phyloP scores from a whole-genome alignment of 2,888 invertebrate species.

The Crossocerus cetratus region DNA sequence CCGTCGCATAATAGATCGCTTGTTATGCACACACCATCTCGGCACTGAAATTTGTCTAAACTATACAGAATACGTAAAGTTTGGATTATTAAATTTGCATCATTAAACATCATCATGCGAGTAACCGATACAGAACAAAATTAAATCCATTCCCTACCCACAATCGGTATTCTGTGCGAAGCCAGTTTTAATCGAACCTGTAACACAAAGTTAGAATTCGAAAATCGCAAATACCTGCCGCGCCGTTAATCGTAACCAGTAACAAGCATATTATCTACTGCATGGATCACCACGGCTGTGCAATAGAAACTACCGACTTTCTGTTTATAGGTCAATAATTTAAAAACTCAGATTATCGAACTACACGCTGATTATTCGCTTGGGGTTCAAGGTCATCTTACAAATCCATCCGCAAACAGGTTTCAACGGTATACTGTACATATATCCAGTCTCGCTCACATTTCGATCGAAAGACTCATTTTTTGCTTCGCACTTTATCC shows the following conservation, averaged over 20 bases:
- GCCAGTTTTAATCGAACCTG: constrained; percentile 28
- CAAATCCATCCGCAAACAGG: neutral
- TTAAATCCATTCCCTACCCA: constrained; percentile 26
- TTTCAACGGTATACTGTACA: neutral
- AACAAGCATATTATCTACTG: neutral
- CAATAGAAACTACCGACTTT: neutral
- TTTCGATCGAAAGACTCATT: too few species aligned
- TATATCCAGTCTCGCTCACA: too few species aligned
- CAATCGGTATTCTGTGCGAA: constrained; percentile 27
- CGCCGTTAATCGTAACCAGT: neutral
- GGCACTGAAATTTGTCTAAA: constrained; percentile 63
- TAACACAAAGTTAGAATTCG: constrained; percentile 4
- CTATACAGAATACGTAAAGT: constrained; percentile 26
- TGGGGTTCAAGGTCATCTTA: neutral
- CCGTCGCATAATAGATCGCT: constrained; percentile 77
- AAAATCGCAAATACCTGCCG: too few species aligned
- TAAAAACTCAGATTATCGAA: neutral
- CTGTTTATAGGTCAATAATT: neutral
- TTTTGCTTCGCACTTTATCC: too few species aligned
- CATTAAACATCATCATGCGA: neutral
- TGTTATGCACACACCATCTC: constrained; percentile 75
- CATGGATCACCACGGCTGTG: neutral
- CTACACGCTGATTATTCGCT: neutral
- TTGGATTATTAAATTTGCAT: neutral
- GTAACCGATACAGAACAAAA: neutral